Base-by-base conservation (phyloP, 1,140 invertebrate species). In the Solenopsis invicta region DNA sequence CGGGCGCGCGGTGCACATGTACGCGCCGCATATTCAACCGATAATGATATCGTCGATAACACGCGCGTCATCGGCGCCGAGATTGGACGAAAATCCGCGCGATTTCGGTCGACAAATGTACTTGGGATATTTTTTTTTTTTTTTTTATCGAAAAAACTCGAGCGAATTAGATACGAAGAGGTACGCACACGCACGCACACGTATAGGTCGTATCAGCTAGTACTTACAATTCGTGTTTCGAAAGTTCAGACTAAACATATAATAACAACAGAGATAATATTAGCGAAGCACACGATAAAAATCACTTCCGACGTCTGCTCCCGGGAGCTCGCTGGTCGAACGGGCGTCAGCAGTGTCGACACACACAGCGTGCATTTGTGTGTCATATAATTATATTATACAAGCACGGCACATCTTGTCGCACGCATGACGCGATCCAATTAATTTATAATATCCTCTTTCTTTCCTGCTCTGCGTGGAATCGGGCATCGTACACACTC, bases 201-300 rank as follows among this genome's bases (percentile, higher is more conserved):
- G 62, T 45, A 64, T 85, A 75, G 80, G 48, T 85, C 62, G 37
- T 88, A 87, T 87, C 80, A 88, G 18, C 62, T 82, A 76, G 81
- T 66, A 45, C 21, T 69, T 56, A 64, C 77, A 71, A 69, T 85
- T 50, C 16, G 48, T 54, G 29, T 54, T 75, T 72, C 61, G 18
- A 67, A 81, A 56, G 80, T 56, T 87, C 85, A 80, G 81, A 90
- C 77, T 86, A 88, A 90, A 88, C 77, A 81, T 90, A 82, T 67
- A 34, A 88, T 76, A 90, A 91, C 89, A 90, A 88, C 69, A 82
- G 87, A 85, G 86, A 84, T 87, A 84, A 86, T 86, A 59, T 76
- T 69, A 74, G 90, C 45, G 76, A 81, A 86, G 80, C 76, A 69
- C 45, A 64, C 76, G 77, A 89, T 89, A 87, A 76, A 89, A 74